Evolutionary conservation across 2,888 invertebrate species (phyloP).

Genomic region (Rhagophthalmus giganteus): DNA sequence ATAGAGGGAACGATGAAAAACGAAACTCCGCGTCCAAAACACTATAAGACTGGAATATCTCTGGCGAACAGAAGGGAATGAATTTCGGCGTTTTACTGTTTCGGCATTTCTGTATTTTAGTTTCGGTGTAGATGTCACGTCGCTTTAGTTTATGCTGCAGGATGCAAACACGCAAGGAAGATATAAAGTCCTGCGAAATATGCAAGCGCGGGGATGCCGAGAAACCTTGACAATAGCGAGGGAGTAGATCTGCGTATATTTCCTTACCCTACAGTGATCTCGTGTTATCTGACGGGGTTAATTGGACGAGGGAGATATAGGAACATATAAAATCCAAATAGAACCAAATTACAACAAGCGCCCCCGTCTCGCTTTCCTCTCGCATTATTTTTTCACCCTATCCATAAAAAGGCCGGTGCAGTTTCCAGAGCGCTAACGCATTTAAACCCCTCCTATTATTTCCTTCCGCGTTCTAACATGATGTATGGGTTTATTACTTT

Average conservation of each 20-base stretch:
- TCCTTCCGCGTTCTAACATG: constrained; percentile 23
- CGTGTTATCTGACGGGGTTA: constrained; percentile 32
- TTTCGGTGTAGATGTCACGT: constrained; percentile 12
- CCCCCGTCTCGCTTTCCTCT: constrained; percentile 17
- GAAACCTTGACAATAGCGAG: constrained; percentile 20
- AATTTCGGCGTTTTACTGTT: constrained; percentile 13
- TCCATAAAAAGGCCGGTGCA: constrained; percentile 12
- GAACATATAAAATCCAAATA: constrained; percentile 29
- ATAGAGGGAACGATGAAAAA: constrained; percentile 10
- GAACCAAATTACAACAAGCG: constrained; percentile 24
- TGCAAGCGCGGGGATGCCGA: constrained; percentile 17
- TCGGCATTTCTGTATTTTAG: constrained; percentile 3
- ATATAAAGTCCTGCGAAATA: constrained; percentile 23
- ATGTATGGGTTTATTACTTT: constrained; percentile 27
- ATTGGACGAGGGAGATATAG: constrained; percentile 32
- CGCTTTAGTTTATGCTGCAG: constrained; percentile 4
- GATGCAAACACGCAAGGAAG: constrained; percentile 18
- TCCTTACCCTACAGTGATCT: constrained; percentile 22
- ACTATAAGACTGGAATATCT: constrained; percentile 9
- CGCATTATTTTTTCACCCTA: constrained; percentile 14
- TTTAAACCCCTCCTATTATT: constrained; percentile 19
- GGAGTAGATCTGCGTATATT: constrained; percentile 21
- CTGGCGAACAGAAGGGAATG: constrained; percentile 2
- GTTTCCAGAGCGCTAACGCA: constrained; percentile 15
- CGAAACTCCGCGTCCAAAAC: constrained; percentile 7